Percentiles rank a stretch among this genome's conserved stretches.
phyloP scores from a whole-genome alignment of 1,140 invertebrate genomes.

The Marisa cornuarietis region DNA sequence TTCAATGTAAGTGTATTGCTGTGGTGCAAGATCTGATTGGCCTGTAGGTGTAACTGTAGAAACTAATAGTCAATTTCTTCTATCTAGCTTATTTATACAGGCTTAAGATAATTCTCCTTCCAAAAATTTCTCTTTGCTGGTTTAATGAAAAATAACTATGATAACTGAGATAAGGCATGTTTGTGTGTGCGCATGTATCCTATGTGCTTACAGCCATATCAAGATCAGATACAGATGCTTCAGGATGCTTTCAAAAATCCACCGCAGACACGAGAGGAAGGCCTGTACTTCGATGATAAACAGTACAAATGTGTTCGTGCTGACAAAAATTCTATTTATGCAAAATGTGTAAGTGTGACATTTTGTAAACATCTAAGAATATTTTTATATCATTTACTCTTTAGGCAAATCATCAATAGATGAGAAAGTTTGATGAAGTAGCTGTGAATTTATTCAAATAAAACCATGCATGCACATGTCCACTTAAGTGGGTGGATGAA shows the following conservation, averaged over 20 bases:
- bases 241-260: slow-evolving; percentile 64
- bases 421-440: too few species aligned
- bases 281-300: slow-evolving; percentile 63
- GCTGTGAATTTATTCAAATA: too few species aligned
- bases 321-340: slow-evolving; percentile 66
- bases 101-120: too few species aligned
- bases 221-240: slow-evolving; percentile 60
- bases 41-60: not conserved
- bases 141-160: too few species aligned
- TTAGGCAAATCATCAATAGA: too few species aligned
- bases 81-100: too few species aligned
- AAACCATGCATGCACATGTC: too few species aligned
- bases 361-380: not conserved
- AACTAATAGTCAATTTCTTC: not conserved
- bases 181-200: too few species aligned
- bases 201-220: slow-evolving; percentile 45
- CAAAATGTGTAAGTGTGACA: slow-evolving; percentile 61
- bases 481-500: too few species aligned
- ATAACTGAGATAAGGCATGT: too few species aligned
- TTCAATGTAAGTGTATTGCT: slow-evolving; percentile 53
- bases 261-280: slow-evolving; percentile 62
- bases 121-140: too few species aligned
- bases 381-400: too few species aligned
- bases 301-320: slow-evolving; percentile 64
- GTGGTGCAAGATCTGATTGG: not conserved